Evolutionary conservation across 1,140 invertebrate genomes (phyloP).

Genomic region (Drosophila obscura): DNA sequence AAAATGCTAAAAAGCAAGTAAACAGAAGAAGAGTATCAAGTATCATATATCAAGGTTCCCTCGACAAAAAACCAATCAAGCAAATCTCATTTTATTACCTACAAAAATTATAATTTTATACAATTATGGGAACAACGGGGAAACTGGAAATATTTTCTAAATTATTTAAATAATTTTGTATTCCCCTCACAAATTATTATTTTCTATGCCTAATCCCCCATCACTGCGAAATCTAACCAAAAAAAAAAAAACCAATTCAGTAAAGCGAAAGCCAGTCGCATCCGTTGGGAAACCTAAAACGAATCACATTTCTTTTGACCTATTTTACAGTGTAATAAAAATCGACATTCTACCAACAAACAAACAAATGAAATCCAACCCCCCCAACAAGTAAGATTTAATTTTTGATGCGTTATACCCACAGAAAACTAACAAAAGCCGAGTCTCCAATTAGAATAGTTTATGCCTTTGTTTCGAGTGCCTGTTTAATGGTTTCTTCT

Average conservation of each 20-base stretch:
- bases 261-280: neutral
- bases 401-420: constrained; percentile 19
- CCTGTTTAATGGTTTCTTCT: constrained; percentile 54
- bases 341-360: constrained; percentile 26
- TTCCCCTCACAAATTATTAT: neutral
- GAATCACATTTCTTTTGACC: constrained; percentile 45
- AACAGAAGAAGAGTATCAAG: neutral
- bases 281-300: constrained; percentile 25
- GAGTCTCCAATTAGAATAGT: constrained; percentile 38
- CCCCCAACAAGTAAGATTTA: constrained; percentile 68
- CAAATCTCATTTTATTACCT: neutral
- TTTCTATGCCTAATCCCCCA: neutral
- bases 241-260: neutral
- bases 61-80: neutral
- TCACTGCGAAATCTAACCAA: constrained; percentile 35
- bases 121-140: neutral
- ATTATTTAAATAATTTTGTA: neutral
- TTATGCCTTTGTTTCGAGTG: constrained; percentile 30
- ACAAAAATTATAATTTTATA: constrained; percentile 8
- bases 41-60: too few species aligned
- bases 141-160: neutral
- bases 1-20: too few species aligned
- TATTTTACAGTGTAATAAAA: constrained; percentile 69
- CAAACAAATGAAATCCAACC: constrained; percentile 18
- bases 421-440: constrained; percentile 67